These are phyloP conservation scores for Heliangelus exortis DNA, from an alignment of 2,797 vertebrate species.

Conservation along the genomic window DNA sequence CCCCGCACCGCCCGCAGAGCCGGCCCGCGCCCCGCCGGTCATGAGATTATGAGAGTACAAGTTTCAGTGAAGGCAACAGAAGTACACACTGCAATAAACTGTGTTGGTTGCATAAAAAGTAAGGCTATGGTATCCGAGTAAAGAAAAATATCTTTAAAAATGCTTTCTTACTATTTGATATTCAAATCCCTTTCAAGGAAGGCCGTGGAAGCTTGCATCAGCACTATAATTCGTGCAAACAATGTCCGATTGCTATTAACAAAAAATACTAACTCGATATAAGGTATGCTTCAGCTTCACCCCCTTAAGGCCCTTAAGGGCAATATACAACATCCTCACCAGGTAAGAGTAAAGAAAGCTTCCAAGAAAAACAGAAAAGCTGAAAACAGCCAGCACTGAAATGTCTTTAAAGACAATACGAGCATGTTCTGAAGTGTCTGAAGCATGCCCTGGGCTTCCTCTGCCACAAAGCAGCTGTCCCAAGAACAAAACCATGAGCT, in stretches of 20 bases:
- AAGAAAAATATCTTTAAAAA: background rate
- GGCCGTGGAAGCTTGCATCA: background rate
- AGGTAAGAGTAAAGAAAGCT: background rate
- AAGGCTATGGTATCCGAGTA: background rate
- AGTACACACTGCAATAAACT: background rate
- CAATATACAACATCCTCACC: background rate
- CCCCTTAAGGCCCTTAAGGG: accelerated
- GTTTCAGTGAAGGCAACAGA: background rate
- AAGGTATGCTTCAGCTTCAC: background rate
- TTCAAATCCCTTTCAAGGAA: background rate
- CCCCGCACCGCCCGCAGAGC: too few relatives aligned
- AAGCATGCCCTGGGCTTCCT: accelerated
- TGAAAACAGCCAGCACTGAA: background rate
- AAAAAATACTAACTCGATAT: accelerated
- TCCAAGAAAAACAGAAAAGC: background rate
- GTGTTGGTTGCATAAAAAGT: background rate
- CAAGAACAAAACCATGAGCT: accelerated
- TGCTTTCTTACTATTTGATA: background rate
- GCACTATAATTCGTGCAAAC: accelerated
- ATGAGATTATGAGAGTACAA: background rate
- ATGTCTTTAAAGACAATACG: accelerated
- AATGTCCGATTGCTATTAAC: background rate
- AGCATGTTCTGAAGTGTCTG: accelerated
- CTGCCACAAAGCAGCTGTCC: background rate
- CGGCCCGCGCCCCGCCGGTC: background rate